These are phyloP conservation scores for Spinus olivaceus DNA, from an alignment of 2,797 vertebrate species.

Conservation along the genomic window DNA sequence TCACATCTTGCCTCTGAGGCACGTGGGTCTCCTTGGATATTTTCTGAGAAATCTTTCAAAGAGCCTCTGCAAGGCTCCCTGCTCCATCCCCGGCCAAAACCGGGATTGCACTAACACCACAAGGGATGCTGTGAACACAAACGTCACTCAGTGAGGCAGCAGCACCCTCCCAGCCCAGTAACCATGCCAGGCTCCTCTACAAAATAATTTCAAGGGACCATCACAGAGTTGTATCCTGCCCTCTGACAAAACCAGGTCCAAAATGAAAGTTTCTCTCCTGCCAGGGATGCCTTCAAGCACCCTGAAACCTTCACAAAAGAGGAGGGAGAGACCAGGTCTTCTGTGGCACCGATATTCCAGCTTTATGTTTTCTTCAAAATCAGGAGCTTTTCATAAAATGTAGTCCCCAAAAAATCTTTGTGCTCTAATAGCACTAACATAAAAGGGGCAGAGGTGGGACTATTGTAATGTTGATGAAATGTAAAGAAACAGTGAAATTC, in stretches of 20 bases:
- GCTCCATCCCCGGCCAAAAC: not conserved
- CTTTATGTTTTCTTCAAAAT: not conserved
- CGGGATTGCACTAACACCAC: not conserved
- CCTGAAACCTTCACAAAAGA: not conserved
- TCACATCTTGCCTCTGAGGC: not conserved
- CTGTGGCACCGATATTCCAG: not conserved
- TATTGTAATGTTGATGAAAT: not conserved
- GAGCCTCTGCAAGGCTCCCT: not conserved
- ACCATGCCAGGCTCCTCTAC: not conserved
- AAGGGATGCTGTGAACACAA: not conserved
- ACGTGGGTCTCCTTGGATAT: accelerated
- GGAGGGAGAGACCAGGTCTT: not conserved
- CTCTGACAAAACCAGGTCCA: not conserved
- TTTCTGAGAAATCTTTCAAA: not conserved
- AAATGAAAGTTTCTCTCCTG: not conserved
- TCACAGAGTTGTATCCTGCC: not conserved
- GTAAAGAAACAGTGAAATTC: not conserved
- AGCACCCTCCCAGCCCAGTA: not conserved
- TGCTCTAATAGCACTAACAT: not conserved
- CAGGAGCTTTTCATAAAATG: not conserved
- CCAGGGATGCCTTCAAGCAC: not conserved
- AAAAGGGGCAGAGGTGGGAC: not conserved
- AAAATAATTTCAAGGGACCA: not conserved
- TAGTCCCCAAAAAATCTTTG: not conserved
- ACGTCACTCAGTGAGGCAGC: not conserved